These are phyloP conservation scores for Cyclophora punctaria DNA, from an alignment of 2,888 invertebrate species.

Conservation along the genomic window DNA sequence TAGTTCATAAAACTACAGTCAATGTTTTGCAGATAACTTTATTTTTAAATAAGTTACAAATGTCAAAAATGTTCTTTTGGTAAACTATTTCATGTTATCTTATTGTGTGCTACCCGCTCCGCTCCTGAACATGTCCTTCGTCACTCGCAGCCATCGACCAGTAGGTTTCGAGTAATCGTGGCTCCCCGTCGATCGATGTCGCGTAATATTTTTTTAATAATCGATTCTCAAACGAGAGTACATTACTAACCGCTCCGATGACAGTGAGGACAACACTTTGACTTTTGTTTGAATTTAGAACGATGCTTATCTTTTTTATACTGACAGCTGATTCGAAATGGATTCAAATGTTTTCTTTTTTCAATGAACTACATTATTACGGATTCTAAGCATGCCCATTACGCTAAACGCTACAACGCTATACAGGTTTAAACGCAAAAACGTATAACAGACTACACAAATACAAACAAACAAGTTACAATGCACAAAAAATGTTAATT, in stretches of 20 bases:
- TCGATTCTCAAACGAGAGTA: conserved; percentile 33
- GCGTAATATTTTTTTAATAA: conserved; percentile 39
- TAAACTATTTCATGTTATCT: too few species aligned
- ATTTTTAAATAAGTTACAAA: too few species aligned
- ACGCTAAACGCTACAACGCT: too few species aligned
- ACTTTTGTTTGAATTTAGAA: too few species aligned
- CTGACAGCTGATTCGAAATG: background rate
- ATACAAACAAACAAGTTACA: too few species aligned
- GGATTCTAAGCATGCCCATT: too few species aligned
- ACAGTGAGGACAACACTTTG: conserved; percentile 12
- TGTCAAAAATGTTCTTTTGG: too few species aligned
- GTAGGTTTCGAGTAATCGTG: conserved; percentile 37
- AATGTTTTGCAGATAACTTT: too few species aligned
- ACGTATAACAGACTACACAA: background rate
- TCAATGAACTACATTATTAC: too few species aligned
- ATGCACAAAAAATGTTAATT: too few species aligned
- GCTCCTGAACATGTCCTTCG: conserved; percentile 2
- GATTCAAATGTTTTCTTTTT: too few species aligned
- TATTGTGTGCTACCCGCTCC: background rate
- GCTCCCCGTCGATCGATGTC: conserved; percentile 35
- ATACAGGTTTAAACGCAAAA: background rate
- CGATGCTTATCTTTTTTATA: background rate
- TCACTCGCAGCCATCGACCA: conserved; percentile 21
- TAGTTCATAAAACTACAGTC: too few species aligned
- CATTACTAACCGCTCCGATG: conserved; percentile 29